Conservation (phyloP, 2,113 vertebrate species). For the Proterorhinus semilunaris region DNA sequence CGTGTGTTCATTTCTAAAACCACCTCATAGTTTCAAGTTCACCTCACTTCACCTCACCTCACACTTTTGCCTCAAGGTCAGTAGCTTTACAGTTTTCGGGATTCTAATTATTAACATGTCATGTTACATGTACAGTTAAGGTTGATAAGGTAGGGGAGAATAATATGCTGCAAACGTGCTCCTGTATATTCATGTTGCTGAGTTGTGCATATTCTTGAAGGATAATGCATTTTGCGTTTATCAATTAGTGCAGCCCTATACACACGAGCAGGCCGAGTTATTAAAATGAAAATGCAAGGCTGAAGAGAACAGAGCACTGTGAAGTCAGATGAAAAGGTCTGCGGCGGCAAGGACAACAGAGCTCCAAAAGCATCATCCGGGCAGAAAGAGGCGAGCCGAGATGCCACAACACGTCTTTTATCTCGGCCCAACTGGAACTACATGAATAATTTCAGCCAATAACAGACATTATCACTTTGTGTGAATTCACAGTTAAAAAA, state of each 20-base stretch:
- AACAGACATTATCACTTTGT: constrained; percentile 25
- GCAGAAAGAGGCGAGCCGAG: constrained; percentile 24
- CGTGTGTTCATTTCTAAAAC: no score
- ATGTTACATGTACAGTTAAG: not conserved
- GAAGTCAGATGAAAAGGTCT: constrained; percentile 33
- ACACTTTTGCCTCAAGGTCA: no score
- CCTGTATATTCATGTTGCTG: not conserved
- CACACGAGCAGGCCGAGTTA: not conserved
- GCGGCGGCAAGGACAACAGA: constrained; percentile 39
- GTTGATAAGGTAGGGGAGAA: not conserved
- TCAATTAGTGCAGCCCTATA: constrained; percentile 9
- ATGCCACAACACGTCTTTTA: constrained; percentile 53
- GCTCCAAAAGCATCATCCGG: constrained; percentile 40
- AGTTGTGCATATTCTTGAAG: constrained; percentile 4
- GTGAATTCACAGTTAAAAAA: constrained; percentile 35
- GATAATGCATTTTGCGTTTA: not conserved
- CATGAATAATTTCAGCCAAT: constrained; percentile 43
- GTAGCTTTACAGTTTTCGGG: not conserved
- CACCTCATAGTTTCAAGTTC: no score
- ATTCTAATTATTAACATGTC: not conserved
- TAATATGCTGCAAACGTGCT: not conserved
- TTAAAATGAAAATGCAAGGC: not conserved
- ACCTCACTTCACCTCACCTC: no score
- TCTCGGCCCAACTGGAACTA: constrained; percentile 52
- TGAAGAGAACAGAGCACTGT: constrained; percentile 20